Evolutionary conservation across 2,797 vertebrate genomes (phyloP).

Genomic region (Antennarius maculatus): DNA sequence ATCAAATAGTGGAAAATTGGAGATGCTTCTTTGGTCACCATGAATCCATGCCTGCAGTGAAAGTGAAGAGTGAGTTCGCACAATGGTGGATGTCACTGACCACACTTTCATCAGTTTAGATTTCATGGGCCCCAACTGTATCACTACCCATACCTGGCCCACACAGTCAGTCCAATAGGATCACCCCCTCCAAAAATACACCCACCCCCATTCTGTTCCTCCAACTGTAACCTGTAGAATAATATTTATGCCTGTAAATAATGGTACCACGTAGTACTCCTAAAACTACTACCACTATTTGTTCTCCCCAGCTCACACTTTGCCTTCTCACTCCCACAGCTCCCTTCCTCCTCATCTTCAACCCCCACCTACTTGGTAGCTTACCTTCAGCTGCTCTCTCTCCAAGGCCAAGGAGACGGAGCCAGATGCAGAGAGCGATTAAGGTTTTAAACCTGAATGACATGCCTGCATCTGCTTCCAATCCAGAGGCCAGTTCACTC

Average conservation of each 20-base stretch:
- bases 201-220: conserved; percentile 29
- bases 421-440: conserved; percentile 63
- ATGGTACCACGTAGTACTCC: conserved; percentile 55
- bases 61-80: not conserved
- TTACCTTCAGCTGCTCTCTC: conserved; percentile 51
- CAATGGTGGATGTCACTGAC: not conserved
- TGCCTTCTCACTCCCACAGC: conserved; percentile 30
- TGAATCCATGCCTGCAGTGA: not conserved
- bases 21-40: not conserved
- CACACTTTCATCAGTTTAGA: not conserved
- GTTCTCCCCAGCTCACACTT: conserved; percentile 26
- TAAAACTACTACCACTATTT: conserved; percentile 46
- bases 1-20: conserved; percentile 3
- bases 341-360: conserved; percentile 13
- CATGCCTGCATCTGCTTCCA: conserved; percentile 81
- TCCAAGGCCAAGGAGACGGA: conserved; percentile 53
- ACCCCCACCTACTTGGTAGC: conserved; percentile 16
- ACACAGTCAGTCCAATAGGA: conserved; percentile 36
- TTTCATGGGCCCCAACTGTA: not conserved
- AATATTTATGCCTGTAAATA: conserved; percentile 69
- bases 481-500: conserved; percentile 72
- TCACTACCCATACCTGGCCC: conserved; percentile 15
- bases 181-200: conserved; percentile 57
- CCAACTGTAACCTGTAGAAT: conserved; percentile 73
- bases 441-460: conserved; percentile 77